These are phyloP conservation scores for Cotesia chilonis DNA, from an alignment of 1,140 invertebrate species.

Conservation along the genomic window DNA sequence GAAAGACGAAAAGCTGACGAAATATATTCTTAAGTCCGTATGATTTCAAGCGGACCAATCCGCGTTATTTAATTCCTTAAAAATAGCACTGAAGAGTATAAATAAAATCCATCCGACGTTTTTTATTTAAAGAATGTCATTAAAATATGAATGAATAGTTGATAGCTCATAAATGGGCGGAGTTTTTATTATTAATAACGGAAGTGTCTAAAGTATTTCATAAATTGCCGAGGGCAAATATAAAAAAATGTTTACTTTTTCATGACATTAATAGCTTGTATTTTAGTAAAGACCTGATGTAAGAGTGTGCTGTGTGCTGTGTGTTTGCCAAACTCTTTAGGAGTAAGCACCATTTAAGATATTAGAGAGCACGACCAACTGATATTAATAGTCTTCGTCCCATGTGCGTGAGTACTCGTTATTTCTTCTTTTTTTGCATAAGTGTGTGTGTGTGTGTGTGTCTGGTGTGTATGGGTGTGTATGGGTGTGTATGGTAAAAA, in stretches of 20 bases:
- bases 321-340: slow-evolving; percentile 20
- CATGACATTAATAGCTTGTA: background rate
- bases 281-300: slow-evolving; percentile 17
- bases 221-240: background rate
- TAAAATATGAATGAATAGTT: background rate
- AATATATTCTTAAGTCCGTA: background rate
- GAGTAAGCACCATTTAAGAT: slow-evolving; percentile 10
- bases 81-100: no score
- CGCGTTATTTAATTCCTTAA: no score
- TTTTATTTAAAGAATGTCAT: no score
- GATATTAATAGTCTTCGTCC: slow-evolving; percentile 12
- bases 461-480: no score
- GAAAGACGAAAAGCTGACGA: background rate
- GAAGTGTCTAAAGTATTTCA: background rate
- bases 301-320: background rate
- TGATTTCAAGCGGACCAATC: no score
- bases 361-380: slow-evolving; percentile 13
- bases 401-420: slow-evolving; percentile 8
- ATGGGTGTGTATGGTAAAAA: background rate
- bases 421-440: background rate
- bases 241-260: slow-evolving; percentile 1
- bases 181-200: background rate
- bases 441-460: background rate
- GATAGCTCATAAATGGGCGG: no score
- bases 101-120: no score